Conservation (phyloP, 2,113 vertebrate species). For the Tachysurus vachellii region DNA sequence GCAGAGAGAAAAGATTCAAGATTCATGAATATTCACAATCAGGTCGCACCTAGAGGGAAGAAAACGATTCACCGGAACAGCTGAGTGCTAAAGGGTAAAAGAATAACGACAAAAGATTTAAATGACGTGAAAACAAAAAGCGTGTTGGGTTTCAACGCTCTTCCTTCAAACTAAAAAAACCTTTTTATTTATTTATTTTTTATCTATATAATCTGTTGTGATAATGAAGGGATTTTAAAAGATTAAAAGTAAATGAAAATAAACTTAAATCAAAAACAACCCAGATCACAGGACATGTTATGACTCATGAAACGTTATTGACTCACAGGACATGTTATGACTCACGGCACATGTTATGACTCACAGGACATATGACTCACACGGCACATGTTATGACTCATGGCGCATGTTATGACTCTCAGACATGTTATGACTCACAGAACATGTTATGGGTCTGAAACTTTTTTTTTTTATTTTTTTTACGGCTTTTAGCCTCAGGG, state of each 20-base stretch:
- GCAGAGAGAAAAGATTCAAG: conserved; percentile 1
- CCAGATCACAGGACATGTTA: not conserved
- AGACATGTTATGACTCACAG: too few species aligned
- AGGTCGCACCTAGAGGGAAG: not conserved
- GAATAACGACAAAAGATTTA: not conserved
- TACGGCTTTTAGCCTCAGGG: too few species aligned
- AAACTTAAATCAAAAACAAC: not conserved
- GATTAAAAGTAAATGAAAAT: not conserved
- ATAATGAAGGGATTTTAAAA: not conserved
- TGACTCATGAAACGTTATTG: too few species aligned
- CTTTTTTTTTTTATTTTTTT: too few species aligned
- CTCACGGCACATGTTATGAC: too few species aligned
- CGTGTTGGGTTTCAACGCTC: not conserved
- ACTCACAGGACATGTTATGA: too few species aligned
- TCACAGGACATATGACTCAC: too few species aligned
- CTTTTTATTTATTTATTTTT: not conserved
- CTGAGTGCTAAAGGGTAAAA: not conserved
- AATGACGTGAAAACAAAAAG: not conserved
- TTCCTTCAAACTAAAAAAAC: not conserved
- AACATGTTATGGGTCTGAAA: too few species aligned
- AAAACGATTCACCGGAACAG: not conserved
- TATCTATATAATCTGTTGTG: not conserved
- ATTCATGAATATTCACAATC: not conserved
- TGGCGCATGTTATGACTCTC: too few species aligned
- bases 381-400: too few species aligned